Base-by-base conservation (phyloP, 1,140 invertebrate species). In the Idris sp. region DNA sequence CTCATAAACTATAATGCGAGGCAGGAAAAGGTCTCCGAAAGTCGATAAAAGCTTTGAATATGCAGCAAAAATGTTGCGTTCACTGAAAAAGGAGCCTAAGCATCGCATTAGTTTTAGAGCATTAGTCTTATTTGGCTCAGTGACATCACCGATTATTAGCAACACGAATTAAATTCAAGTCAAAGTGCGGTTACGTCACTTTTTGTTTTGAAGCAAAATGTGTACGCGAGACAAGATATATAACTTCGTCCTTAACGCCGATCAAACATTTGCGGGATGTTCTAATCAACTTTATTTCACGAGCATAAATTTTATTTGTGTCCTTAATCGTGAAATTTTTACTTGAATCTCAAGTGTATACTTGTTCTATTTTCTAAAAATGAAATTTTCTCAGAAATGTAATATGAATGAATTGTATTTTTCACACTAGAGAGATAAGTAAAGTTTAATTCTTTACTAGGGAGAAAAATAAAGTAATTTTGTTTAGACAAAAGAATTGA, bases 121-220 rank as follows among this genome's bases (percentile, higher is more conserved):
- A n/a, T n/a, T 44, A 11, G 36, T 62, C 68, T 72, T 25, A 31
- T 18, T 36, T 38, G 54, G 14, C 54, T 36, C 44, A 61, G 43
- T 76, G 73, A 76, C 65, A 71, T 71, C 65, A 65, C 59, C 58
- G 59, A 75, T 76, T 67, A 71, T 76, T 65, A 65, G 49, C 73
- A 65, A 75, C 73, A 41, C 58, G 65, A 75, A 69, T 75, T 59
- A n/a, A n/a, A 65, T 64, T 59, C 58, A 53, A 71, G 53, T 75
- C 65, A 65, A 75, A 53, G 74, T 61, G 40, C 33, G 10, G 11
- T 75, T 58, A 53, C 65, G 58, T 75, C 73, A 69, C n/a, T 10
- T 18, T 69, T 65, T 69, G 64, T 69, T 69, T 65, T 65, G 33
- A 19, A 31, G 14, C 31, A 62, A 61, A 62, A 71, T 18, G 38